These are phyloP conservation scores for Phasia obesa DNA, from an alignment of 2,888 invertebrate genomes.

Conservation along the genomic window DNA sequence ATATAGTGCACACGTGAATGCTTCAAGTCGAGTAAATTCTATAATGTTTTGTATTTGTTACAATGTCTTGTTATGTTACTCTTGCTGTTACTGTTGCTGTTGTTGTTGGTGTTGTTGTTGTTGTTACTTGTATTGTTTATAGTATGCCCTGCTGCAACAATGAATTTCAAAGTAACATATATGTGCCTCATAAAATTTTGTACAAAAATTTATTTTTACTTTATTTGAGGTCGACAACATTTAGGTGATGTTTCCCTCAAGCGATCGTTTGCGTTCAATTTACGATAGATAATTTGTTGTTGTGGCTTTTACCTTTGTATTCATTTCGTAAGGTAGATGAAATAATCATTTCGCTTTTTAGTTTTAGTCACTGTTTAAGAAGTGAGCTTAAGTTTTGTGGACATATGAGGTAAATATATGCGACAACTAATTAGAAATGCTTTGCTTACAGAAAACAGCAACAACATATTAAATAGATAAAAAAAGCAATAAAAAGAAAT, in stretches of 20 bases:
- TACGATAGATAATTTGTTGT: constrained; percentile 78
- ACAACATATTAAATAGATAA: too few species aligned
- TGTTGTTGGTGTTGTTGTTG: too few species aligned
- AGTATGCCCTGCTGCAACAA: neutral
- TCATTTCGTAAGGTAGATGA: neutral
- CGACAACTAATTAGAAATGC: too few species aligned
- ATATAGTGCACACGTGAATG: neutral
- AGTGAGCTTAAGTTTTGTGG: too few species aligned
- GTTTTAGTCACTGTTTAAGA: too few species aligned
- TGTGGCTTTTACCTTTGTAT: constrained; percentile 10
- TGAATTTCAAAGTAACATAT: neutral
- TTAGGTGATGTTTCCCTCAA: constrained; percentile 66
- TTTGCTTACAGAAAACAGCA: too few species aligned
- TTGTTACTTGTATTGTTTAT: too few species aligned
- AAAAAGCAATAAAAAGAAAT: too few species aligned
- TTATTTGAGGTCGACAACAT: constrained; percentile 44
- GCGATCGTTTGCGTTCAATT: constrained; percentile 79
- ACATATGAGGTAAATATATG: too few species aligned
- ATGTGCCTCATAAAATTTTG: neutral
- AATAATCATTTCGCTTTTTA: neutral
- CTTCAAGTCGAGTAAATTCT: neutral
- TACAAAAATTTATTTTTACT: neutral
- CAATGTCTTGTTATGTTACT: constrained; percentile 2
- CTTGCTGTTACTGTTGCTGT: too few species aligned
- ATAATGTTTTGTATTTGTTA: neutral